Evolutionary conservation across 2,797 vertebrate species (phyloP).

Genomic region (Mionectes olivaceus): DNA sequence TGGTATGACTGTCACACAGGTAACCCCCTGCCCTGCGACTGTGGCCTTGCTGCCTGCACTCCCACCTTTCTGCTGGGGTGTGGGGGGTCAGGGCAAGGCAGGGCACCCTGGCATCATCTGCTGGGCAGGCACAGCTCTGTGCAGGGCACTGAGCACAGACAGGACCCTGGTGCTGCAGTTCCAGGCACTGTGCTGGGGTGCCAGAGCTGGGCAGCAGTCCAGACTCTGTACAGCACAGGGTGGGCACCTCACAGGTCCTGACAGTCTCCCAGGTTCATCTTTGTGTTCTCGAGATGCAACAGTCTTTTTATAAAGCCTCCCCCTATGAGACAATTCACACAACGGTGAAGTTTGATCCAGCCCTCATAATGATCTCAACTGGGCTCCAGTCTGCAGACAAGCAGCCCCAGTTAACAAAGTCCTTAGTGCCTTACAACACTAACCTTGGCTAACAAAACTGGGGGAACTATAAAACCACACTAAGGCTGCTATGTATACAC

Average conservation of each 20-base stretch:
- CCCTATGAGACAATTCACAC: not conserved
- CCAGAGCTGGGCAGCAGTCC: not conserved
- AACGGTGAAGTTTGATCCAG: not conserved
- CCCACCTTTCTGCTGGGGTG: fast-evolving
- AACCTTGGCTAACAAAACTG: not conserved
- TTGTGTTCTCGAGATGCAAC: fast-evolving
- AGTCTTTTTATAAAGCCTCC: not conserved
- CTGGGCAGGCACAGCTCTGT: fast-evolving
- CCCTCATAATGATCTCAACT: not conserved
- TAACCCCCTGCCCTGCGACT: not conserved
- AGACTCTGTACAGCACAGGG: fast-evolving
- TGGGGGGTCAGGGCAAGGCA: not conserved
- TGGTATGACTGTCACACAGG: not conserved
- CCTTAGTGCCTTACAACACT: not conserved
- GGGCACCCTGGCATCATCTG: fast-evolving
- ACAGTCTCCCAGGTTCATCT: not conserved
- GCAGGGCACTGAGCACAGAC: fast-evolving
- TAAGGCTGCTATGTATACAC: not conserved
- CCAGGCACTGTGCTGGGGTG: fast-evolving
- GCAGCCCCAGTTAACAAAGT: not conserved
- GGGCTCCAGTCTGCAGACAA: not conserved
- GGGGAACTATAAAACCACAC: not conserved
- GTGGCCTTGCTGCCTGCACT: fast-evolving
- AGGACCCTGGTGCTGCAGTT: not conserved
- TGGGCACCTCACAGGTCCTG: not conserved